Evolutionary conservation across 2,113 vertebrate species (phyloP), one percentile per base, ranked within the genome.

Genomic region (Circaetus gallicus): DNA sequence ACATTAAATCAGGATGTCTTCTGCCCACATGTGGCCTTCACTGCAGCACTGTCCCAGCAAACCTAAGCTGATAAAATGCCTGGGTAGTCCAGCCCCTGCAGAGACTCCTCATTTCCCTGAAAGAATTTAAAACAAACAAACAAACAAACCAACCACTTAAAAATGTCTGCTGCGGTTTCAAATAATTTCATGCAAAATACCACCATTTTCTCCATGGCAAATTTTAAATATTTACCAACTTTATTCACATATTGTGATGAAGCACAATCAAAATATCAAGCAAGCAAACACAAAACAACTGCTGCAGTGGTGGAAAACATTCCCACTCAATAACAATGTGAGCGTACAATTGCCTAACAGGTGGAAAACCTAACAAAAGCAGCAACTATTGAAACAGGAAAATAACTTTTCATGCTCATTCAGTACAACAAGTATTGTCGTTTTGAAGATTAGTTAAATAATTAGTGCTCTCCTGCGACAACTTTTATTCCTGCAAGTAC

Each of bases 361-460:
- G 88, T 56, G 42, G 66, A 91, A 95, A 91, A 89, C 45, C 12
- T 10, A 11, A 52, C 38, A 70, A 62, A 72, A 91, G 32, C 9
- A 52, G 43, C 6, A 3, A 82, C 42, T 50, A 38, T 2, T 34
- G n/a, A 24, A 86, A 52, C 11, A 85, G 82, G 40, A 79, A 93
- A 96, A 43, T 22, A 55, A 52, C 5, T 16, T 61, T 82, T 49
- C n/a, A 32, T 42, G 19, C 43, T 62, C 25, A 3, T 86, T 96
- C 73, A 74, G 45, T 62, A 49, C 58, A 87, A 50, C 2, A 84
- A 42, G 59, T 16, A 90, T 8, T 61, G 53, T 59, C 40, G 43
- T 45, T 25, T 14, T 36, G 31, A 62, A 36, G 49, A 72, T 82
- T 55, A 69, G 40, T 67, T 91, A 58, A 96, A 93, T 83, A 95